Conservation (phyloP, 2,113 vertebrate species). For the Chlamydotis undulata region DNA sequence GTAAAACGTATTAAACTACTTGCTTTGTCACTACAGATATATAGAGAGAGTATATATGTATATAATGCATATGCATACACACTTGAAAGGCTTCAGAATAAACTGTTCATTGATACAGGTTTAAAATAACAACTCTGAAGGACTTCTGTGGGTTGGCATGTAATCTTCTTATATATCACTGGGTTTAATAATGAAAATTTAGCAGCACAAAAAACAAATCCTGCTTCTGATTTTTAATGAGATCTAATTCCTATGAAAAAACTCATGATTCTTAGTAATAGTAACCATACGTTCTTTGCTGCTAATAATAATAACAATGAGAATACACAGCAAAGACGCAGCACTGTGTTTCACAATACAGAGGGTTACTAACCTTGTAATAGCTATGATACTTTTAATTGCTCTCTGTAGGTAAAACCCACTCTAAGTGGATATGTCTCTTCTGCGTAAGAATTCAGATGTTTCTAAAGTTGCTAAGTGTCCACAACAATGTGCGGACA, state of each 20-base stretch:
- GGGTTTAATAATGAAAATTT: constrained; percentile 11
- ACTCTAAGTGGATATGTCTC: background rate
- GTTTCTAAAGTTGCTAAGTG: background rate
- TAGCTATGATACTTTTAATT: background rate
- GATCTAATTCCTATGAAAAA: background rate
- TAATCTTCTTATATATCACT: background rate
- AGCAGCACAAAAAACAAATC: constrained; percentile 3
- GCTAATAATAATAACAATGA: background rate
- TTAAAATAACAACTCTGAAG: constrained; percentile 45
- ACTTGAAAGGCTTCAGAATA: constrained; percentile 37
- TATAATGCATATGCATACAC: background rate
- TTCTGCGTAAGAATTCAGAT: background rate
- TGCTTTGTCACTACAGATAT: constrained; percentile 29
- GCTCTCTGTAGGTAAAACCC: background rate
- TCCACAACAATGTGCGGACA: background rate
- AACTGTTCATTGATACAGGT: constrained; percentile 1
- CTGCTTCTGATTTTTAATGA: constrained; percentile 6
- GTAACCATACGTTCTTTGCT: background rate
- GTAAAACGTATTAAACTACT: constrained; percentile 51
- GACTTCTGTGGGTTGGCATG: constrained; percentile 8
- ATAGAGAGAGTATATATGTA: background rate
- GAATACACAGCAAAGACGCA: background rate
- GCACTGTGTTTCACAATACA: background rate
- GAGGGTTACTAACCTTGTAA: background rate
- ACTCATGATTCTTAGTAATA: background rate